A percentile compares a stretch with the other conserved stretches of the same genome.
Evolutionary conservation across 2,113 vertebrate genomes (phyloP).

Genomic region (Toxotes chatareus): DNA sequence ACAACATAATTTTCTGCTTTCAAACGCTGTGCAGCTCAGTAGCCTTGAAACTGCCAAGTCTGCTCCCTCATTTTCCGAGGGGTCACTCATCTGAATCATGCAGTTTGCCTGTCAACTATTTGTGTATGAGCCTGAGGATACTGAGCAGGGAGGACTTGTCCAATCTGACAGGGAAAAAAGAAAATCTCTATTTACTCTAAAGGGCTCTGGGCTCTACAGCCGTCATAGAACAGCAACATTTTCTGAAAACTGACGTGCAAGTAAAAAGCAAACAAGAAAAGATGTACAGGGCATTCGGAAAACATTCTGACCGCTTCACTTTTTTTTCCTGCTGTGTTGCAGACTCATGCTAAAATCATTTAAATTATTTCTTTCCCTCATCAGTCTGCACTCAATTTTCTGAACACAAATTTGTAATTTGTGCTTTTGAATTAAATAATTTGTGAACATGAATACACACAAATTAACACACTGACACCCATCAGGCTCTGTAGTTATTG

Average conservation of each 20-base stretch:
- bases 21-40: constrained; percentile 15
- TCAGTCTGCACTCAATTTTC: too few relatives aligned
- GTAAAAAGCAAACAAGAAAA: neutral
- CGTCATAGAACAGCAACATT: neutral
- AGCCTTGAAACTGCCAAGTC: constrained; percentile 51
- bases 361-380: too few relatives aligned
- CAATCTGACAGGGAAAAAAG: constrained; percentile 53
- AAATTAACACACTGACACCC: too few relatives aligned
- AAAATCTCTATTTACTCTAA: constrained; percentile 44
- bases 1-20: constrained; percentile 43
- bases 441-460: too few relatives aligned
- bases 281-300: too few relatives aligned
- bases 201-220: constrained; percentile 20
- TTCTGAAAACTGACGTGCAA: constrained; percentile 7
- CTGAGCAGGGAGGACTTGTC: constrained; percentile 35
- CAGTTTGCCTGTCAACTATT: constrained; percentile 51
- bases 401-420: too few relatives aligned
- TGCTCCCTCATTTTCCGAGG: constrained; percentile 37
- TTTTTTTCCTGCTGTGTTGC: too few relatives aligned
- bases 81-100: constrained; percentile 59
- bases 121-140: constrained; percentile 46
- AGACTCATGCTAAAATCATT: too few relatives aligned
- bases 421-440: too few relatives aligned
- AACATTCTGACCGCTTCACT: too few relatives aligned
- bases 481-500: too few relatives aligned